These are phyloP conservation scores for Andrena dorsata DNA, from an alignment of 2,888 invertebrate genomes.

Conservation along the genomic window DNA sequence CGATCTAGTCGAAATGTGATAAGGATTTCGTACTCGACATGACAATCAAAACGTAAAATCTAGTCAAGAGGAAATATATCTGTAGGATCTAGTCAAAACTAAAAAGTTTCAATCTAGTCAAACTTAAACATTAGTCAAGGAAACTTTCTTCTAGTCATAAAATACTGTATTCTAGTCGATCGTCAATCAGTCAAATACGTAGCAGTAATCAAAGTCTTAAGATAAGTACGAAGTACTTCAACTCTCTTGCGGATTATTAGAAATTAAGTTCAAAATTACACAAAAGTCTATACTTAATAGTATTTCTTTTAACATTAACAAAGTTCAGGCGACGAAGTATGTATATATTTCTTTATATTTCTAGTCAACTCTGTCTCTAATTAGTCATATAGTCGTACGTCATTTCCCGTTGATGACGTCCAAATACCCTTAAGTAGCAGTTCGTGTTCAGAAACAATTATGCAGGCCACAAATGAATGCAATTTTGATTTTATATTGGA, in stretches of 20 bases:
- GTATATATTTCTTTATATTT: slow-evolving; percentile 21
- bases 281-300: background rate
- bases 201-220: slow-evolving; percentile 2
- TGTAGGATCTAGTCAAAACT: slow-evolving; percentile 27
- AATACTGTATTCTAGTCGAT: slow-evolving; percentile 34
- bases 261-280: background rate
- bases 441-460: slow-evolving; percentile 63
- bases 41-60: slow-evolving; percentile 27
- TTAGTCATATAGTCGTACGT: slow-evolving; percentile 4
- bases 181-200: slow-evolving; percentile 51
- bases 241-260: slow-evolving; percentile 10
- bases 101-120: slow-evolving; percentile 33
- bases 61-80: slow-evolving; percentile 27
- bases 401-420: background rate
- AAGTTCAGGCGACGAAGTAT: background rate
- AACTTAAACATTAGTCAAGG: slow-evolving; percentile 17
- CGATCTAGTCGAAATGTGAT: slow-evolving; percentile 17
- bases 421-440: slow-evolving; percentile 12
- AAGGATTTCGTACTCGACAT: background rate
- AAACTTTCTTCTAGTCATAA: slow-evolving; percentile 50
- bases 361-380: slow-evolving; percentile 40
- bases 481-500: slow-evolving; percentile 70
- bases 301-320: background rate
- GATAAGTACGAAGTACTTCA: background rate
- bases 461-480: slow-evolving; percentile 83